Evolutionary conservation across 2,797 vertebrate genomes (phyloP).

Genomic region (Periophthalmus magnuspinnatus): DNA sequence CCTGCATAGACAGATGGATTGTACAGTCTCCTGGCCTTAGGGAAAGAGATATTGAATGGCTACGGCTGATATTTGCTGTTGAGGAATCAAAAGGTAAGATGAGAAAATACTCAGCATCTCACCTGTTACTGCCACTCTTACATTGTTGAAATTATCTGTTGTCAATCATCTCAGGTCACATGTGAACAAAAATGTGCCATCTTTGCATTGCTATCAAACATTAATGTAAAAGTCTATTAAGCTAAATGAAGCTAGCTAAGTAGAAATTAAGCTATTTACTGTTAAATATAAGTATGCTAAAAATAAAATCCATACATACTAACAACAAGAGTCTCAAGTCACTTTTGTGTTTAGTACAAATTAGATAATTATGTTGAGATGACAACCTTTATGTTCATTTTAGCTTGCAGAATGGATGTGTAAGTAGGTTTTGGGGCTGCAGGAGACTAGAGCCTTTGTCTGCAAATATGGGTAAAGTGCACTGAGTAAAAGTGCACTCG

Average conservation of each 20-base stretch:
- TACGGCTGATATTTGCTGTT: neutral
- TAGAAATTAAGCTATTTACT: neutral
- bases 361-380: neutral
- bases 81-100: neutral
- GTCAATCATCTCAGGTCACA: neutral
- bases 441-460: too few species aligned
- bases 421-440: neutral
- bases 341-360: neutral
- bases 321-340: neutral
- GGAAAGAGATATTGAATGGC: neutral
- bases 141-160: neutral
- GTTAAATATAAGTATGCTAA: neutral
- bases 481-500: too few species aligned
- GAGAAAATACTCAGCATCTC: neutral
- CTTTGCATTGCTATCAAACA: neutral
- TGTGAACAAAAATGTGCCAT: neutral
- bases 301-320: neutral
- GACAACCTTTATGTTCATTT: neutral
- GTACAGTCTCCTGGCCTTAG: neutral
- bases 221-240: too few species aligned
- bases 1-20: neutral
- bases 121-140: neutral
- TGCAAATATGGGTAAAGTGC: too few species aligned
- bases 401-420: neutral
- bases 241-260: too few species aligned